Conservation (phyloP, 1,140 invertebrate species). For the Pseudomyrmex dendroicus region DNA sequence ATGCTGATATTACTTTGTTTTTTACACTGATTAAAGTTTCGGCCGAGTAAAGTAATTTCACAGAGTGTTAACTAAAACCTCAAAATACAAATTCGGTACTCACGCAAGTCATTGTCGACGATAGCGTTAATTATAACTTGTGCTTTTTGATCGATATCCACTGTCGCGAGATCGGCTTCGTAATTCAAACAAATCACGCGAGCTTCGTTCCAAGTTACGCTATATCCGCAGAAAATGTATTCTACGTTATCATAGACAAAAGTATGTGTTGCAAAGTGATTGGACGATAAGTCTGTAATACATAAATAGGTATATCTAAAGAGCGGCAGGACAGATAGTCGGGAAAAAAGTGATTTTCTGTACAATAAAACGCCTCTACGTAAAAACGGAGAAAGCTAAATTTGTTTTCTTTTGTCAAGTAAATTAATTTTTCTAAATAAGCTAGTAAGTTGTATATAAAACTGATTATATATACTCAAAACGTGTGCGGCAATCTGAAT, state of each 20-base stretch:
- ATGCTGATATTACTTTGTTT: neutral
- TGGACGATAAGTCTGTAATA: neutral
- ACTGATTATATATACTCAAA: neutral
- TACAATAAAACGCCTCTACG: too few relatives aligned
- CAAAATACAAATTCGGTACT: neutral
- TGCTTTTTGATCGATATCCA: constrained; percentile 63
- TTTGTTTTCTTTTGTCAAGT: too few relatives aligned
- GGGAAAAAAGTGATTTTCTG: too few relatives aligned
- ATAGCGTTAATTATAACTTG: constrained; percentile 28
- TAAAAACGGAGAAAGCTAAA: too few relatives aligned
- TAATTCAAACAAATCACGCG: constrained; percentile 64
- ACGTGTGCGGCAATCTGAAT: neutral
- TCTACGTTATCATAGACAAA: constrained; percentile 28
- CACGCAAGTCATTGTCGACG: constrained; percentile 1
- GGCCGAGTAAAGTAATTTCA: neutral
- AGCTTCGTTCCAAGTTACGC: constrained; percentile 69
- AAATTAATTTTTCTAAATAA: neutral
- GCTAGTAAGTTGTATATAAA: too few relatives aligned
- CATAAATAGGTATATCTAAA: neutral
- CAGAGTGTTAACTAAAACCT: neutral
- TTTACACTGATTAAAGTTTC: neutral
- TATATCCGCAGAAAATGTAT: constrained; percentile 67
- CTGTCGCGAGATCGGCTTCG: constrained; percentile 62
- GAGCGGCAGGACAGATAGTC: too few relatives aligned
- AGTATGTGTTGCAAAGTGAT: neutral